Percentiles rank a stretch among this genome's conserved stretches.
phyloP scores from a whole-genome alignment of 2,797 vertebrate genomes.

The Ctenochaetus hawaiiensis region DNA sequence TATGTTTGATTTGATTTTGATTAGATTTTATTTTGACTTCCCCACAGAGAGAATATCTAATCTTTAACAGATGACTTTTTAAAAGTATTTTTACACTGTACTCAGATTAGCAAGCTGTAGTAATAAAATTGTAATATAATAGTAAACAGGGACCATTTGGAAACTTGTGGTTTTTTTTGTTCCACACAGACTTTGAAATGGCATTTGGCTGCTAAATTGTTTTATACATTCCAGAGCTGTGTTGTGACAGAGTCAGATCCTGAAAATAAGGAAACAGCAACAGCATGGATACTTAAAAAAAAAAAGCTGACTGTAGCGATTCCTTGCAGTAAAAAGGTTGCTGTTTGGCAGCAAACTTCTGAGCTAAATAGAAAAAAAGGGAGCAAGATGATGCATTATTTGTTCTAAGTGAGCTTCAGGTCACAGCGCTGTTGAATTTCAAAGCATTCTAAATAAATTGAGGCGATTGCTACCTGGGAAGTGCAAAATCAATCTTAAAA shows the following conservation, averaged over 20 bases:
- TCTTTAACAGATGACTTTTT: neutral
- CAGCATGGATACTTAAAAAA: neutral
- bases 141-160: neutral
- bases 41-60: too few species aligned
- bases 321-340: constrained; percentile 4
- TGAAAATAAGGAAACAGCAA: too few species aligned
- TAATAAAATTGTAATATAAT: neutral
- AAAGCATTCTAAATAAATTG: neutral
- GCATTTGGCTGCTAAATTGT: neutral
- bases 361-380: neutral
- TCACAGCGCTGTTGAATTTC: constrained; percentile 2
- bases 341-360: constrained; percentile 12
- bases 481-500: constrained; percentile 3
- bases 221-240: neutral
- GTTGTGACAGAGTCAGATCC: neutral
- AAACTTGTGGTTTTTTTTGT: constrained; percentile 4
- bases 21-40: too few species aligned
- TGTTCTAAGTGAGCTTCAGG: neutral
- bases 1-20: too few species aligned
- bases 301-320: neutral
- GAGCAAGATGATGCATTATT: constrained; percentile 5
- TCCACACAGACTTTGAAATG: neutral
- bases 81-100: neutral
- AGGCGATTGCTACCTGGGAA: neutral
- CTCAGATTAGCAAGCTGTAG: neutral